phyloP scores from a whole-genome alignment of 92 coral and sea anemone genomes.

The Chrysogorgia sp. region DNA sequence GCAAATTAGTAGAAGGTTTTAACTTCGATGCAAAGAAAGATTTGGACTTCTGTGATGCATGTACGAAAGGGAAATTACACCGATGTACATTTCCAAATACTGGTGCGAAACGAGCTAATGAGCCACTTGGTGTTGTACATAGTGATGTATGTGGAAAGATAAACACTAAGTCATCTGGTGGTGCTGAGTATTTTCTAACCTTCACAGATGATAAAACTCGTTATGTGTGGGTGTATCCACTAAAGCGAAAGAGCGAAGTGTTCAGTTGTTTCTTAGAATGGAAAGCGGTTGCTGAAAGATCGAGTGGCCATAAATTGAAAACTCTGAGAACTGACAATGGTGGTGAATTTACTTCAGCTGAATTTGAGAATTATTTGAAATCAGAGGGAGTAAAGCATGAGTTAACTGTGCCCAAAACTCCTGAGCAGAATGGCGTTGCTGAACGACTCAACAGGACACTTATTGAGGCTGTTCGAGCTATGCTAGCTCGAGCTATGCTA shows the following conservation, averaged over 20 bases:
- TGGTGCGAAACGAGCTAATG: slow-evolving; percentile 54
- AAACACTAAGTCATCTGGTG: slow-evolving; percentile 54
- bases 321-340: slow-evolving; percentile 67
- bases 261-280: slow-evolving; percentile 55
- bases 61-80: slow-evolving; percentile 62
- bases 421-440: slow-evolving; percentile 68
- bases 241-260: slow-evolving; percentile 61
- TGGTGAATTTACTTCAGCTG: slow-evolving; percentile 56
- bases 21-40: slow-evolving; percentile 51
- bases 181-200: slow-evolving; percentile 62
- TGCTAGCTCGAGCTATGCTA: slow-evolving; percentile 57
- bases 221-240: slow-evolving; percentile 58
- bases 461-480: slow-evolving; percentile 65
- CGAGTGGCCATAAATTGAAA: slow-evolving; percentile 55
- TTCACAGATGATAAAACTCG: slow-evolving; percentile 67
- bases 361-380: slow-evolving; percentile 56
- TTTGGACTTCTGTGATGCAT: slow-evolving; percentile 61
- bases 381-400: slow-evolving; percentile 59
- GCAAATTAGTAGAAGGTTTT: slow-evolving; percentile 50
- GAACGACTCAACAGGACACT: slow-evolving; percentile 62
- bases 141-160: slow-evolving; percentile 72
- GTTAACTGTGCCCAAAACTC: slow-evolving; percentile 53
- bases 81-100: slow-evolving; percentile 51
- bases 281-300: slow-evolving; percentile 67
- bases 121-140: slow-evolving; percentile 54